Conservation (phyloP, 2,113 vertebrate genomes). For the Gadus chalcogrammus region DNA sequence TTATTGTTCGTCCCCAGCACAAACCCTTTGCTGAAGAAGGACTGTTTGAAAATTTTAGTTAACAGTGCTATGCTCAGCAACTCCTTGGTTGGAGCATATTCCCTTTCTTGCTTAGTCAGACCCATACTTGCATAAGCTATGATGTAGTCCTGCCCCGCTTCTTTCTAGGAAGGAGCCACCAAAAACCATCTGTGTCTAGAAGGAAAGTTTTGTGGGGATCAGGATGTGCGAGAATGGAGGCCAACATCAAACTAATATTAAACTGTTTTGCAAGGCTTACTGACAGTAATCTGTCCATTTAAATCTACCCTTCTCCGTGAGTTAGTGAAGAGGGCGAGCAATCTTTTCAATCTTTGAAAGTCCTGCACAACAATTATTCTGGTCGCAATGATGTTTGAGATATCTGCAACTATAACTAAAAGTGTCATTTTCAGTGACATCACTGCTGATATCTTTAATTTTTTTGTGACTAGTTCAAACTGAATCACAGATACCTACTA, state of each 20-base stretch:
- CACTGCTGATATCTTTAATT: no score
- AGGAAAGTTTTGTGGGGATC: slow-evolving; percentile 9
- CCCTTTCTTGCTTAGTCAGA: no score
- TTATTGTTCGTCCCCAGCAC: slow-evolving; percentile 1
- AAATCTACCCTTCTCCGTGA: slow-evolving; percentile 22
- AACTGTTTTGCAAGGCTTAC: slow-evolving; percentile 3
- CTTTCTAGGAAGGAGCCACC: slow-evolving; percentile 8
- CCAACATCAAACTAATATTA: slow-evolving; percentile 1
- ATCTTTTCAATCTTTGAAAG: background rate
- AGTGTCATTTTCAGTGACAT: no score
- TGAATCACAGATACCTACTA: no score
- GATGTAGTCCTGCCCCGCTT: background rate
- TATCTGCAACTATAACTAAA: no score
- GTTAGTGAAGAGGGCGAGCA: background rate
- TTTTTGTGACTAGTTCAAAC: no score
- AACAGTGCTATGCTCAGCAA: background rate
- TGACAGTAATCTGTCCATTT: slow-evolving; percentile 6
- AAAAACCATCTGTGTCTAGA: slow-evolving; percentile 18
- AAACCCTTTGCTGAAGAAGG: background rate
- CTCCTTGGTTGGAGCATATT: slow-evolving; percentile 7
- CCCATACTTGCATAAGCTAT: no score
- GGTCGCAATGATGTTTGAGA: no score
- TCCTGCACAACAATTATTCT: no score
- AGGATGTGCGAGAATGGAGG: slow-evolving; percentile 14
- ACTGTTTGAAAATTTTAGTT: background rate